A percentile compares a stretch with the other conserved stretches of the same genome.
Conservation (phyloP, 2,113 vertebrate genomes). For the Cygnus atratus region DNA sequence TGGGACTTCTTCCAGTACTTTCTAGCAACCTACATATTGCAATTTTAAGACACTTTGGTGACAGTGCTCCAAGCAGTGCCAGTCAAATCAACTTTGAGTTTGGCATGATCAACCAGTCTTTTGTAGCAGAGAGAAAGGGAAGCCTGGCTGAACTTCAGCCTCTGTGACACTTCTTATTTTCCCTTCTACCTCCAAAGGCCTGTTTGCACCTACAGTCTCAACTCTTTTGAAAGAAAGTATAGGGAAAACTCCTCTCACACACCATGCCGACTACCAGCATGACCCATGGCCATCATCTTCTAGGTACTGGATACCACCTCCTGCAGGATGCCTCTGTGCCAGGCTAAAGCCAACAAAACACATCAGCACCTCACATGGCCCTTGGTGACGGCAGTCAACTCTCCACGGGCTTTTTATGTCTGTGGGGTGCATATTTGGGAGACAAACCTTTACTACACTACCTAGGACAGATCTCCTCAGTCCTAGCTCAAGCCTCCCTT, state of each 20-base stretch:
- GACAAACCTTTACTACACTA: background rate
- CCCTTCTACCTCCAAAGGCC: background rate
- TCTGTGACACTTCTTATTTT: background rate
- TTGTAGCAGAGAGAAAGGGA: background rate
- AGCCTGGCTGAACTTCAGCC: background rate
- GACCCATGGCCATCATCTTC: background rate
- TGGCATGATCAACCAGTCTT: background rate
- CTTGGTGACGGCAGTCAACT: background rate
- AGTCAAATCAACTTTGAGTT: fast-evolving
- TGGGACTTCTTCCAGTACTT: background rate
- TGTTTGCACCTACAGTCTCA: background rate
- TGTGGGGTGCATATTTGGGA: background rate
- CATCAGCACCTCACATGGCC: fast-evolving
- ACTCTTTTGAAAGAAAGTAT: background rate
- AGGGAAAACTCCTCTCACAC: background rate
- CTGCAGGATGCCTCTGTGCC: background rate
- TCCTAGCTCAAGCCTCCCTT: background rate
- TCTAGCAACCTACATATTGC: background rate
- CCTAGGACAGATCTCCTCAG: background rate
- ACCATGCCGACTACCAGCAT: background rate
- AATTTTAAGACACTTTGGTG: background rate
- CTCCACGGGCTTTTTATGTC: background rate
- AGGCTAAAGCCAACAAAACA: background rate
- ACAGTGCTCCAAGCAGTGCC: background rate
- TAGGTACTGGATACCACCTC: background rate